These are phyloP conservation scores for Leptopilina myrica DNA, from an alignment of 2,888 invertebrate species.

Conservation along the genomic window DNA sequence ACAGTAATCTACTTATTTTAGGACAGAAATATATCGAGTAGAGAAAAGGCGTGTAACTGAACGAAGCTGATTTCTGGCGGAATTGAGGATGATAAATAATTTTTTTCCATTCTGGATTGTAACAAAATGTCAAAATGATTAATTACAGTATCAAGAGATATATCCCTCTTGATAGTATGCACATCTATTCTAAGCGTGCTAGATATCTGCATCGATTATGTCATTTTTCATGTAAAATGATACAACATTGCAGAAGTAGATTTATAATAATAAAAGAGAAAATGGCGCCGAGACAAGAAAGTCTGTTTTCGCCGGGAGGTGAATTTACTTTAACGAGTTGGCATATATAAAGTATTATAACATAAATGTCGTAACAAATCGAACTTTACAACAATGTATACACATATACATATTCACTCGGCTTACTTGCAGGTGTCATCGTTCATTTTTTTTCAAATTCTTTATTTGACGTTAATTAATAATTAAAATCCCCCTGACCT, in stretches of 20 bases:
- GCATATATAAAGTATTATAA: slow-evolving; percentile 2
- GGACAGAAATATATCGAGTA: neutral
- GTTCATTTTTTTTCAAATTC: neutral
- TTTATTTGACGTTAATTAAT: slow-evolving; percentile 9
- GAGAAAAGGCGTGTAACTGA: neutral
- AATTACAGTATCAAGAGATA: neutral
- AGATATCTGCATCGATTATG: slow-evolving; percentile 32
- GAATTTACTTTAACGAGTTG: slow-evolving; percentile 17
- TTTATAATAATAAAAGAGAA: slow-evolving; percentile 14
- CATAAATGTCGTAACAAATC: slow-evolving; percentile 4
- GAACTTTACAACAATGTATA: slow-evolving; percentile 16
- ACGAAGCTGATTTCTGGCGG: neutral
- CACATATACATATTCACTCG: neutral
- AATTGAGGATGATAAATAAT: slow-evolving; percentile 1
- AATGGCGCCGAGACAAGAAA: slow-evolving; percentile 13
- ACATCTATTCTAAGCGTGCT: slow-evolving; percentile 5
- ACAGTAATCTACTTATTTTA: too few species aligned
- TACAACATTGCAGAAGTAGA: slow-evolving; percentile 14
- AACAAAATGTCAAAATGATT: slow-evolving; percentile 7
- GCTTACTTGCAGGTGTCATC: slow-evolving; percentile 1
- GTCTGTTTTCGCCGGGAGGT: neutral
- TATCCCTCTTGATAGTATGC: slow-evolving; percentile 8
- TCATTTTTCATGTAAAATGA: slow-evolving; percentile 9
- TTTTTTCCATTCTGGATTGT: neutral
- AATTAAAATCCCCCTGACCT: neutral